Conservation (phyloP, 1,140 invertebrate genomes). For the Oppia nitens region DNA sequence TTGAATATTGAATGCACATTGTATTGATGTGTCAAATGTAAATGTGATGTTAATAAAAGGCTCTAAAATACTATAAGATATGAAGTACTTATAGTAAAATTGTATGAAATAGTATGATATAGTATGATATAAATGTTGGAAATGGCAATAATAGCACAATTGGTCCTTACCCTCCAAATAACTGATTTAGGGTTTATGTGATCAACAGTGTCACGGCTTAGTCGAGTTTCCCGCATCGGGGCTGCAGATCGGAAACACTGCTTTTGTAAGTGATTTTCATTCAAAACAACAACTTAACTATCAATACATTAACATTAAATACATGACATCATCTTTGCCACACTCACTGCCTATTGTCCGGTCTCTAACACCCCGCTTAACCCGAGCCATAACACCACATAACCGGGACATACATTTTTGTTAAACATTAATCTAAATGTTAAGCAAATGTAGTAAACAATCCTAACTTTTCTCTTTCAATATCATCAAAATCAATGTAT, state of each 20-base stretch:
- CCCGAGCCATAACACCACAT: neutral
- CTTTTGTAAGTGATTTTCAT: constrained; percentile 1
- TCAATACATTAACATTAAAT: too few relatives aligned
- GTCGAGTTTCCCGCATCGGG: neutral
- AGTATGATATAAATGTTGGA: neutral
- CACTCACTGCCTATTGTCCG: constrained; percentile 9
- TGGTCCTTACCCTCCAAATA: constrained; percentile 1
- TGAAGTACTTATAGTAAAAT: neutral
- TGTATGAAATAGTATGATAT: neutral
- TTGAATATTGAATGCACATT: too few relatives aligned
- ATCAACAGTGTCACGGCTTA: neutral
- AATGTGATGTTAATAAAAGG: neutral
- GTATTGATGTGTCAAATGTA: neutral
- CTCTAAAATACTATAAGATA: neutral
- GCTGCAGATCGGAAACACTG: constrained; percentile 9
- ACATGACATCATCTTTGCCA: constrained; percentile 1
- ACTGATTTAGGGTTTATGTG: neutral
- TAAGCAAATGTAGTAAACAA: too few relatives aligned
- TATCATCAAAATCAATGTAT: too few relatives aligned
- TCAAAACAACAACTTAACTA: neutral
- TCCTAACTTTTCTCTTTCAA: too few relatives aligned
- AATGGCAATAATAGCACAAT: neutral
- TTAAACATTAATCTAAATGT: constrained; percentile 22
- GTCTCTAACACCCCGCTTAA: constrained; percentile 10
- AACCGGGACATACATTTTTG: constrained; percentile 29